phyloP scores from a whole-genome alignment of 2,113 vertebrate genomes.

The Sylvietta virens region DNA sequence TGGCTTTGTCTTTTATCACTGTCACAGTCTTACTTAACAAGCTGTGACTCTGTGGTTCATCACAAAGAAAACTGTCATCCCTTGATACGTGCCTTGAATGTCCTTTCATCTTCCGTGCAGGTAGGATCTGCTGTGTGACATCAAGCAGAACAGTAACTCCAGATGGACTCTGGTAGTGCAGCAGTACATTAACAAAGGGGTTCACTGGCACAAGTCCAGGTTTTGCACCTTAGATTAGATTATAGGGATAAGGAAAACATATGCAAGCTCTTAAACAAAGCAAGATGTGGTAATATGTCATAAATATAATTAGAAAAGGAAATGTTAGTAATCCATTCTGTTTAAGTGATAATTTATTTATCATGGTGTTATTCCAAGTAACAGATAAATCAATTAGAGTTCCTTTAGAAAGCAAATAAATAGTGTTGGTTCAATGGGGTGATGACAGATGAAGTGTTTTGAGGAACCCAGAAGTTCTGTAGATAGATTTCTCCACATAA shows the following conservation, averaged over 20 bases:
- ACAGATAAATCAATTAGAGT: slow-evolving; percentile 71
- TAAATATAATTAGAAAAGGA: slow-evolving; percentile 65
- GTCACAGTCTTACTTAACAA: slow-evolving; percentile 74
- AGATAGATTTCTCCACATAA: neutral
- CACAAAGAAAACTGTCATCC: slow-evolving; percentile 77
- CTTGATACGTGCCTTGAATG: slow-evolving; percentile 67
- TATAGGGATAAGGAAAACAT: slow-evolving; percentile 52
- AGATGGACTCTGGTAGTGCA: slow-evolving; percentile 34
- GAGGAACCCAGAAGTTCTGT: neutral
- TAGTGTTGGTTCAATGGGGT: neutral
- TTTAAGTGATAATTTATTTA: slow-evolving; percentile 74
- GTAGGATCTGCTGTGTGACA: slow-evolving; percentile 67
- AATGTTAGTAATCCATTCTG: slow-evolving; percentile 21
- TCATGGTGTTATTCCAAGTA: slow-evolving; percentile 60
- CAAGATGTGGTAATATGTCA: slow-evolving; percentile 43
- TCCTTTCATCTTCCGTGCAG: slow-evolving; percentile 69
- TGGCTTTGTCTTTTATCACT: slow-evolving; percentile 79
- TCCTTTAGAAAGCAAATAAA: slow-evolving; percentile 12
- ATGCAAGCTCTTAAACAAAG: slow-evolving; percentile 52
- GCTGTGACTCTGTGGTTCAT: slow-evolving; percentile 79
- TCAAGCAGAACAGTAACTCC: slow-evolving; percentile 65
- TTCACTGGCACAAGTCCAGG: slow-evolving; percentile 41
- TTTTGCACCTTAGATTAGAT: slow-evolving; percentile 71
- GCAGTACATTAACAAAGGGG: slow-evolving; percentile 20
- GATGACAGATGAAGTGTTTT: slow-evolving; percentile 13